Conservation (phyloP, 2,888 invertebrate species). For the Gnatocerus cornutus region DNA sequence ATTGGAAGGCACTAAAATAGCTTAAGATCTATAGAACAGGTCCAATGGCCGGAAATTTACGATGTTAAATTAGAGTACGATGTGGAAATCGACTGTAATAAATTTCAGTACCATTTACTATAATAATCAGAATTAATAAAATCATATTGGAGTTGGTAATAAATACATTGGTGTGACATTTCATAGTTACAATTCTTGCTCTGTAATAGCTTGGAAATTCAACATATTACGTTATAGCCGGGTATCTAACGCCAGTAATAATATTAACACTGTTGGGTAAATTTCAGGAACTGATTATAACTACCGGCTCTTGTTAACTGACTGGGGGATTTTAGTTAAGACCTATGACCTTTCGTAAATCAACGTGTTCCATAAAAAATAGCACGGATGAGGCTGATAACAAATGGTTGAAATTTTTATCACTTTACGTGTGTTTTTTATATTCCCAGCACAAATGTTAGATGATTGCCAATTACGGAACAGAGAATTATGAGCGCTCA, state of each 20-base stretch:
- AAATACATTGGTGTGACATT: no score
- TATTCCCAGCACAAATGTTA: slow-evolving; percentile 15
- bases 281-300: slow-evolving; percentile 26
- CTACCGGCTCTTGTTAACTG: slow-evolving; percentile 17
- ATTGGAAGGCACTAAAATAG: not conserved
- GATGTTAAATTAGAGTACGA: not conserved
- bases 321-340: slow-evolving; percentile 17
- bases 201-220: slow-evolving; percentile 24
- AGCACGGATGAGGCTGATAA: not conserved
- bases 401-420: slow-evolving; percentile 20
- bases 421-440: slow-evolving; percentile 12
- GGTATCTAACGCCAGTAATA: slow-evolving; percentile 21
- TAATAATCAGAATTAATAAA: no score
- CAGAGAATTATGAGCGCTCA: slow-evolving; percentile 53
- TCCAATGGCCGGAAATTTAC: not conserved
- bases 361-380: slow-evolving; percentile 1
- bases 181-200: slow-evolving; percentile 2
- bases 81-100: no score
- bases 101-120: no score
- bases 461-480: slow-evolving; percentile 54
- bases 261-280: slow-evolving; percentile 33
- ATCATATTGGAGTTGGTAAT: no score
- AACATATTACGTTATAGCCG: slow-evolving; percentile 8
- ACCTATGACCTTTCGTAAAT: slow-evolving; percentile 7
- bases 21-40: not conserved